Evolutionary conservation across 2,113 vertebrate species (phyloP), one percentile per base, ranked within the genome.

Genomic region (Saiga tatarica): DNA sequence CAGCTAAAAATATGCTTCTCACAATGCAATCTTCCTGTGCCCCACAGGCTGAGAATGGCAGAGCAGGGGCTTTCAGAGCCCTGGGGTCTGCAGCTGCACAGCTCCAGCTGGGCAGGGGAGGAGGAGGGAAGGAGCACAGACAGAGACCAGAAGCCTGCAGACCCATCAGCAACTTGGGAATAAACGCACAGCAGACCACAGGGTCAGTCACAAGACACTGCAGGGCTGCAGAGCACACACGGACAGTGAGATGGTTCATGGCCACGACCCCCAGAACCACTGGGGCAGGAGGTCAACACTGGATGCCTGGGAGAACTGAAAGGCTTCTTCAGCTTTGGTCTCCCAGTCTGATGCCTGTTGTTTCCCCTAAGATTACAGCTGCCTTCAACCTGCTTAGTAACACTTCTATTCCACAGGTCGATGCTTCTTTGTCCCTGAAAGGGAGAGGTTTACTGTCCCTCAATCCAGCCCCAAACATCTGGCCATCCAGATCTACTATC

Each of bases 1-100:
- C 60, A 79, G 67, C 98, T 98, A 96, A 98, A 97, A 97, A 97
- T 98, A 97, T 2, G 0, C 81, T 57, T 89, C 21, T 47, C 57
- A 60, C 39, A 88, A 67, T 59, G 17, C 25, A 78, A 45, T 52
- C 55, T 96, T 96, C 82, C 90, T 91, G 76, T 55, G 85, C 39
- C 87, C 52, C 57, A 30, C 36, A 76, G 87, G 87, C n/a, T 33
- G 16, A 82, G 92, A 81, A 96, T 50, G n/a, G 47, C n/a, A 3
- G 9, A 89, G 52, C n/a, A 52, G 52, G 21, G 60, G 42, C 50
- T 50, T 26, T 3, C 0, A 85, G 78, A 96, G 62, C 81, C 87
- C 95, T 33, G 74, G 67, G 76, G 88, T 91, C 42, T 9, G 5
- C 94, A 96, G 94, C 92, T 96, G 92, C 81, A 1, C 14, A 55